These are phyloP conservation scores for Phataginus tetradactyla DNA, from an alignment of 2,797 vertebrate genomes.

Conservation along the genomic window DNA sequence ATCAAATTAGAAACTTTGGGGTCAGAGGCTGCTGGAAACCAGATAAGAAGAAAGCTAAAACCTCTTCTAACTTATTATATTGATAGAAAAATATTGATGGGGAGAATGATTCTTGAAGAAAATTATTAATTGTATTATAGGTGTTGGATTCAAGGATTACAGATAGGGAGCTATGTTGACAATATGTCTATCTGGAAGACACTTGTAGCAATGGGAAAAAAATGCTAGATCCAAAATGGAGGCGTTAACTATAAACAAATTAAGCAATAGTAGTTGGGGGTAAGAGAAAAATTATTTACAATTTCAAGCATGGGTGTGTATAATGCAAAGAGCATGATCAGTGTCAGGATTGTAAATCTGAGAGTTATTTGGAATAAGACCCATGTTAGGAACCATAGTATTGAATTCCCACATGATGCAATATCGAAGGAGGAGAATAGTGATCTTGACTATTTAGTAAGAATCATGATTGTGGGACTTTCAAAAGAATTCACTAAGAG, in stretches of 20 bases:
- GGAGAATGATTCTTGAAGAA: background rate
- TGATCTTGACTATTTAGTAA: background rate
- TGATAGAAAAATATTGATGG: background rate
- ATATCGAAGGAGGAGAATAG: background rate
- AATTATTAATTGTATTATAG: background rate
- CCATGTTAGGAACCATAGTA: background rate
- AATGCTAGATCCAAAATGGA: background rate
- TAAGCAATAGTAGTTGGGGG: background rate
- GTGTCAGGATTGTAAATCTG: background rate
- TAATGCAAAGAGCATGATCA: background rate
- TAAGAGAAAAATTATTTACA: background rate
- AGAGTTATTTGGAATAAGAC: background rate
- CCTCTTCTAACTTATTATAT: background rate
- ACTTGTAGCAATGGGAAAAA: background rate
- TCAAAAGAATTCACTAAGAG: background rate
- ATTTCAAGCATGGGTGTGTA: background rate
- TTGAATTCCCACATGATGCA: background rate
- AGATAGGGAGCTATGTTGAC: background rate
- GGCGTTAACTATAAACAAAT: background rate
- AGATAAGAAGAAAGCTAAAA: background rate
- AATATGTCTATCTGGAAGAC: background rate
- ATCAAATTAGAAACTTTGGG: background rate
- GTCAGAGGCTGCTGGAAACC: background rate
- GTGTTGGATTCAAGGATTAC: background rate
- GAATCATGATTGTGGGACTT: background rate